Conservation (phyloP, 2,888 invertebrate species). For the Aromia moschata region DNA sequence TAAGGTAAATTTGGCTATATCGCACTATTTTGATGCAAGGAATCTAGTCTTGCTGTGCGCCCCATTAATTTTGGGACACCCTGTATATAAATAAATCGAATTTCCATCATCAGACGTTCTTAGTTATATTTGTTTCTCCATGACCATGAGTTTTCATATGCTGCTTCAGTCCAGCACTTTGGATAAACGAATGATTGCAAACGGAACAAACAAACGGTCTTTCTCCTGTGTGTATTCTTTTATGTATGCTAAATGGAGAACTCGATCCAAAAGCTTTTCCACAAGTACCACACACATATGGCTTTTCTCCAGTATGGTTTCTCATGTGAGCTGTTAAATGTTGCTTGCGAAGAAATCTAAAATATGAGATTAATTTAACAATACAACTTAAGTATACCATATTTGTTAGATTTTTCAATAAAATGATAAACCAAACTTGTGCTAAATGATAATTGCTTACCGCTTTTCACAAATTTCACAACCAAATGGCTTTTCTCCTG, state of each 20-base stretch:
- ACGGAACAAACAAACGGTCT: conserved; percentile 2
- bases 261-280: conserved; percentile 10
- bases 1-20: too few relatives aligned
- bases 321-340: conserved; percentile 5
- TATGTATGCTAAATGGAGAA: conserved; percentile 5
- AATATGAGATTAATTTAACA: neutral
- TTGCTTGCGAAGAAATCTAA: neutral
- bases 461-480: neutral
- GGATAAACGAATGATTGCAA: conserved; percentile 4
- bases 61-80: too few relatives aligned
- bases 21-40: too few relatives aligned
- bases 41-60: too few relatives aligned
- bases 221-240: conserved; percentile 7
- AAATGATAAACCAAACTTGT: too few relatives aligned
- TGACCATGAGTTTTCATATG: neutral
- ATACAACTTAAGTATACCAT: too few relatives aligned
- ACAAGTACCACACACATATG: neutral
- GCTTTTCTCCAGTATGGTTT: conserved; percentile 11
- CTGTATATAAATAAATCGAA: too few relatives aligned
- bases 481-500: conserved; percentile 1
- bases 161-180: neutral
- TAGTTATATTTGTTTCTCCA: neutral
- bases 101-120: neutral
- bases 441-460: too few relatives aligned
- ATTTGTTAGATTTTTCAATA: too few relatives aligned